These are phyloP conservation scores for Rhadinocentrus ornatus DNA, from an alignment of 2,797 vertebrate species.

Conservation along the genomic window DNA sequence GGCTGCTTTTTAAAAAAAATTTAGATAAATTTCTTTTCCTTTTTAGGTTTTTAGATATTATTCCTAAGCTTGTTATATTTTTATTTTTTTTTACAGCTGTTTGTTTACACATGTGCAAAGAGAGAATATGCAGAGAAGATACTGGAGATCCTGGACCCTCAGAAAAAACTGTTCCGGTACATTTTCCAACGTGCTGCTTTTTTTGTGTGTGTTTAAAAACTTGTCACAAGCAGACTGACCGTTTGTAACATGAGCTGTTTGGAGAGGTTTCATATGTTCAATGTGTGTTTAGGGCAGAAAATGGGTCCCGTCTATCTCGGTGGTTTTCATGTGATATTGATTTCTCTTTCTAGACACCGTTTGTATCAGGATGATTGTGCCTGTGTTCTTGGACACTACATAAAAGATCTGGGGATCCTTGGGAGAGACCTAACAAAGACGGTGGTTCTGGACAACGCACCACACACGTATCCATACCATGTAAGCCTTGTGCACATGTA, in stretches of 20 bases:
- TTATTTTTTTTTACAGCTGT: constrained; percentile 80
- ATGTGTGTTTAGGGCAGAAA: neutral
- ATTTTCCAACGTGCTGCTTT: constrained; percentile 3
- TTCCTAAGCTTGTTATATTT: neutral
- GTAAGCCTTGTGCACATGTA: constrained; percentile 59
- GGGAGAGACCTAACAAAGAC: constrained; percentile 85
- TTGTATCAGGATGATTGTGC: constrained; percentile 87
- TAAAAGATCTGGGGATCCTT: constrained; percentile 85
- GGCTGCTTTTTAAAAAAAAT: too few relatives aligned
- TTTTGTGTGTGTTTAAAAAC: constrained; percentile 28
- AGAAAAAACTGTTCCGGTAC: constrained; percentile 87
- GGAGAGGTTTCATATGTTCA: too few relatives aligned
- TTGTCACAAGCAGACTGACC: too few relatives aligned
- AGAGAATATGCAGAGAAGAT: constrained; percentile 88
- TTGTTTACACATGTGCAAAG: constrained; percentile 89
- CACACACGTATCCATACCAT: constrained; percentile 85
- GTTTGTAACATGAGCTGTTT: too few relatives aligned
- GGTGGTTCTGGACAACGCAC: constrained; percentile 85
- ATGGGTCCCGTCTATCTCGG: neutral
- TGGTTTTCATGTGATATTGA: neutral
- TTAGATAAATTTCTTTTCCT: too few relatives aligned
- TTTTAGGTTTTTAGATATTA: neutral
- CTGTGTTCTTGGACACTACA: constrained; percentile 86
- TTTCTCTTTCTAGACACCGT: constrained; percentile 74
- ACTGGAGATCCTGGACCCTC: constrained; percentile 86